Percentiles rank a stretch among this genome's conserved stretches.
phyloP scores from a whole-genome alignment of 2,888 invertebrate species.

The Rhaphigaster nebulosa region DNA sequence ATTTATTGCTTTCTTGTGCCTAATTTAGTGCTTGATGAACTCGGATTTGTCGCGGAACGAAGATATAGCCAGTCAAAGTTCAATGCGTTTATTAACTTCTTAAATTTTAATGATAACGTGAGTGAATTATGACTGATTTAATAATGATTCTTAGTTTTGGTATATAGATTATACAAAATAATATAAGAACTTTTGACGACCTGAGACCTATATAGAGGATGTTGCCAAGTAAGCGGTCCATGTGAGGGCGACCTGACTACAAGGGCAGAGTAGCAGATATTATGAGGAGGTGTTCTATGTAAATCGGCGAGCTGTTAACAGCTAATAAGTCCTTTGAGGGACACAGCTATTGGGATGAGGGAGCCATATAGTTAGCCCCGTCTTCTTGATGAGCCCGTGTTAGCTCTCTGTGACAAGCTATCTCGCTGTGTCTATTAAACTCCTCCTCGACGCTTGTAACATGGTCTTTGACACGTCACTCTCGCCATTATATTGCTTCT shows the following conservation, averaged over 20 bases:
- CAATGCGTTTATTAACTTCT: no score
- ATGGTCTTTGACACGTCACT: conserved; percentile 19
- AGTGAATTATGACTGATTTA: no score
- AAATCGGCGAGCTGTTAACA: conserved; percentile 33
- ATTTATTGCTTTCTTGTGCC: no score
- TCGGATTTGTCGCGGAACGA: no score
- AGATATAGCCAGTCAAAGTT: no score
- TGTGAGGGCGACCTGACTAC: background rate
- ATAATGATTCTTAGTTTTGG: no score
- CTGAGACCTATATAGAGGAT: background rate
- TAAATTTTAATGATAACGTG: no score
- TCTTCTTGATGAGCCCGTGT: conserved; percentile 37
- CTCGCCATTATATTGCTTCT: conserved; percentile 38
- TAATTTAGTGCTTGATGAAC: no score
- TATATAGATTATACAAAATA: no score
- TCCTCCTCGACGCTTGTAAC: conserved; percentile 24
- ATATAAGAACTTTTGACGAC: background rate
- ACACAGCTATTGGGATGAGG: background rate
- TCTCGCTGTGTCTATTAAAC: conserved; percentile 25
- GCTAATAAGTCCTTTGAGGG: conserved; percentile 43
- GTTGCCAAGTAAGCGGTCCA: background rate
- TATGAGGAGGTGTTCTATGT: conserved; percentile 49
- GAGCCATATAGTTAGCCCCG: background rate
- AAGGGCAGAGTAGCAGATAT: conserved; percentile 9
- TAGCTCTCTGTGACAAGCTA: conserved; percentile 12